Evolutionary conservation across 2,113 vertebrate species (phyloP).

Genomic region (Erythrolamprus reginae): DNA sequence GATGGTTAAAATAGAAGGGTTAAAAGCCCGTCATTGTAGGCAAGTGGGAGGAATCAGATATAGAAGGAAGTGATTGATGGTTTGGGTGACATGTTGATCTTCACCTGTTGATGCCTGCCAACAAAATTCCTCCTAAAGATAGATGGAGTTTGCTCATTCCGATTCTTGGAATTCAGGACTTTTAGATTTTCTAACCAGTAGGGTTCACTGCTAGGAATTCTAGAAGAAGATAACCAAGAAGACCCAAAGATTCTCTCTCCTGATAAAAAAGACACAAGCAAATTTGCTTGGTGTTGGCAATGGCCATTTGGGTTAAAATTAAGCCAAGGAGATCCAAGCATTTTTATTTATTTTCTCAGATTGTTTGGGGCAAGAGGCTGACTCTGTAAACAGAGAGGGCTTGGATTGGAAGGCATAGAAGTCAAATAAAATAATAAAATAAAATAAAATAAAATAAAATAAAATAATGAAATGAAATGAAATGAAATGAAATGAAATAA

Average conservation of each 20-base stretch:
- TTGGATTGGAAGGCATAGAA: no score
- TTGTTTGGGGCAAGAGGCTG: no score
- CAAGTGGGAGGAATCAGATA: background rate
- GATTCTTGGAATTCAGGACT: background rate
- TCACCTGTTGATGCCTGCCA: no score
- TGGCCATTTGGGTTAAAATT: background rate
- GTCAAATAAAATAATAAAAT: no score
- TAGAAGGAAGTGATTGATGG: background rate
- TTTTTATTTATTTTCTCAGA: background rate
- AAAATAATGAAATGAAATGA: no score
- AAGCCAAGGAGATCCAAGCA: background rate
- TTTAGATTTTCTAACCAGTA: background rate
- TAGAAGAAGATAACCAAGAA: background rate
- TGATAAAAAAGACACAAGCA: background rate
- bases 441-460: no score
- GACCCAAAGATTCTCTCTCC: background rate
- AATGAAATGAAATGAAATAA: no score
- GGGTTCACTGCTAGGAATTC: background rate
- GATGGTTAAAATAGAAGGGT: background rate
- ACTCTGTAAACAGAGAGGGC: no score
- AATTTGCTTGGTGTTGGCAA: background rate
- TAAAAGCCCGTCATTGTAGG: background rate
- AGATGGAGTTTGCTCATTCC: background rate
- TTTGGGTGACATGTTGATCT: background rate
- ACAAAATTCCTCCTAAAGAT: background rate